A percentile compares a stretch with the other conserved stretches of the same genome.
phyloP scores from a whole-genome alignment of 2,113 vertebrate genomes.

The Scopus umbretta region DNA sequence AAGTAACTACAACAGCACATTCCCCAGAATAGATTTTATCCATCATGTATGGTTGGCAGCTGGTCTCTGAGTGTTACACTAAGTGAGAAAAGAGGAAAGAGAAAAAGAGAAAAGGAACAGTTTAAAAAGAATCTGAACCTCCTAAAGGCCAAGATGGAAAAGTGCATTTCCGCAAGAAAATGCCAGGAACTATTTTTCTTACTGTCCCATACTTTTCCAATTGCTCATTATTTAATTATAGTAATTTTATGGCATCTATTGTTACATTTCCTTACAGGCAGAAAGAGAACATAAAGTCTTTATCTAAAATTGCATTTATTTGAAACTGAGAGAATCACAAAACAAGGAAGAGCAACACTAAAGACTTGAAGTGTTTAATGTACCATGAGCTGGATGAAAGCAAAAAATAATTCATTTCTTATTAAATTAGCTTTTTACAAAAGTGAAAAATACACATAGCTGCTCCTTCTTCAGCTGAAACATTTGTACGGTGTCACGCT shows the following conservation, averaged over 20 bases:
- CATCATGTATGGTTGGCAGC: not conserved
- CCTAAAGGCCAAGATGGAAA: not conserved
- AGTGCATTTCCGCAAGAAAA: not conserved
- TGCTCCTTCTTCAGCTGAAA: not conserved
- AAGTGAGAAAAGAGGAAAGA: not conserved
- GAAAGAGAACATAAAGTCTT: not conserved
- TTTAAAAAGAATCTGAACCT: not conserved
- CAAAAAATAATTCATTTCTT: not conserved
- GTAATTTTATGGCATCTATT: constrained; percentile 18
- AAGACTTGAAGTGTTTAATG: not conserved
- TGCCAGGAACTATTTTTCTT: not conserved
- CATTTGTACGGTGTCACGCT: not conserved
- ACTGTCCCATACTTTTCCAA: not conserved
- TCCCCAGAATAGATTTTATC: constrained; percentile 34
- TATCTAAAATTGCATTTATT: not conserved
- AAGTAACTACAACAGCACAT: not conserved
- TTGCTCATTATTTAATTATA: constrained; percentile 39
- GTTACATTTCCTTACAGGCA: not conserved
- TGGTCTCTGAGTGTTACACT: not conserved
- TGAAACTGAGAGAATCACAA: not conserved
- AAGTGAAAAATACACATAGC: not conserved
- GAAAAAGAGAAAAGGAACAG: not conserved
- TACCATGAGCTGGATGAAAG: not conserved
- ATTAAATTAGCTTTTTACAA: not conserved
- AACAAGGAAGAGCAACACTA: not conserved